phyloP scores from a whole-genome alignment of 2,888 invertebrate species.

The Ariolimax columbianus region DNA sequence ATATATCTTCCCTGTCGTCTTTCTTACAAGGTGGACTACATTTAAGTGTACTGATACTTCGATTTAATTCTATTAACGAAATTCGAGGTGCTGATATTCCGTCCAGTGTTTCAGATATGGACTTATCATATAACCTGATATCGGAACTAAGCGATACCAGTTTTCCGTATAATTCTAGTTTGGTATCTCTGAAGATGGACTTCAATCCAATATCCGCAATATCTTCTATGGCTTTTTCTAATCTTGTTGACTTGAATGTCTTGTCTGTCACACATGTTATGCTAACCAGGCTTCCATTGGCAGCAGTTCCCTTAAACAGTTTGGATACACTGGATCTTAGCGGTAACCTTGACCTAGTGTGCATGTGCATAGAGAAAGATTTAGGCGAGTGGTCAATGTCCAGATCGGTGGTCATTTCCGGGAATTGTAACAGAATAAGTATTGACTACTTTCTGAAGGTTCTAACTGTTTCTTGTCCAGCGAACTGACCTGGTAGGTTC shows the following conservation, averaged over 20 bases:
- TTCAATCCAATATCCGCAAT: constrained; percentile 27
- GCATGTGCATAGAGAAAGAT: constrained; percentile 17
- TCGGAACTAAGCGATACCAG: not conserved
- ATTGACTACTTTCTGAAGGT: constrained; percentile 8
- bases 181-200: not conserved
- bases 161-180: not conserved
- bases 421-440: not conserved
- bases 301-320: not conserved
- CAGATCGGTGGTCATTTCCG: not conserved
- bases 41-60: not conserved
- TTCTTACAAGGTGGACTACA: not conserved
- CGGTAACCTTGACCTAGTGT: not conserved
- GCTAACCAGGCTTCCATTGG: not conserved
- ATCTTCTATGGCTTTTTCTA: not conserved
- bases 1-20: not conserved
- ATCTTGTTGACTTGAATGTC: not conserved
- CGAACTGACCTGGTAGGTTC: too few species aligned
- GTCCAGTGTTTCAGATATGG: not conserved
- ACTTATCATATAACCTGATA: not conserved
- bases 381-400: not conserved
- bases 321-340: not conserved
- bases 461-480: not conserved
- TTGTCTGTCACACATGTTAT: not conserved
- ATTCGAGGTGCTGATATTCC: not conserved
- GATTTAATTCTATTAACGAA: not conserved